Percentiles rank a stretch among this genome's conserved stretches.
phyloP scores from a whole-genome alignment of 2,113 vertebrate genomes.

The Urocynchramus pylzowi region DNA sequence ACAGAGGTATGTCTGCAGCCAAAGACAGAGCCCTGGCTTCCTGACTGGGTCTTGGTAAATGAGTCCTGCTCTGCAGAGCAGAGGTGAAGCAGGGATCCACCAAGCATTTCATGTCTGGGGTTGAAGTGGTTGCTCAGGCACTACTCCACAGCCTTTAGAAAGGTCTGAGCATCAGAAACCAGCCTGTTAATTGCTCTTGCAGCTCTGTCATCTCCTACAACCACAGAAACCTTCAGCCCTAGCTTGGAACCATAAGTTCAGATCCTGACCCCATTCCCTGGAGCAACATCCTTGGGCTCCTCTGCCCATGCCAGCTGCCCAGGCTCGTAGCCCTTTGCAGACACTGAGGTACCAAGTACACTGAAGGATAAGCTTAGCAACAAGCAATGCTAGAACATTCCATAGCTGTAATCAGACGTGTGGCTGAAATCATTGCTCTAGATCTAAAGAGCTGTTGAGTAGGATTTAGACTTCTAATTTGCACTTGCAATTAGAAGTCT shows the following conservation, averaged over 20 bases:
- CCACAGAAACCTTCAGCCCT: not conserved
- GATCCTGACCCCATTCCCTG: not conserved
- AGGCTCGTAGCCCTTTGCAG: not conserved
- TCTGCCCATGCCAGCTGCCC: not conserved
- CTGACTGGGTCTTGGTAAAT: not conserved
- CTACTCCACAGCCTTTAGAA: not conserved
- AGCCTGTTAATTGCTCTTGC: not conserved
- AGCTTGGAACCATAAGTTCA: not conserved
- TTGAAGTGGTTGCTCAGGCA: not conserved
- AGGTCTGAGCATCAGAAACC: not conserved
- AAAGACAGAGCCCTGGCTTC: not conserved
- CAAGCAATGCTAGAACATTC: not conserved
- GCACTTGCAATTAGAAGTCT: not conserved
- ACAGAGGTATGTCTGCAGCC: rapidly evolving
- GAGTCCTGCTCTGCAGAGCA: not conserved
- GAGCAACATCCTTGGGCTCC: not conserved
- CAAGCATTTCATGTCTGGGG: not conserved
- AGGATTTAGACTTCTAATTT: conserved; percentile 12
- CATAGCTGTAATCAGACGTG: not conserved
- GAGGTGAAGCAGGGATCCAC: not conserved
- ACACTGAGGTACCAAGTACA: rapidly evolving
- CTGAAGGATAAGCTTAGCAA: not conserved
- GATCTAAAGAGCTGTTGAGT: not conserved
- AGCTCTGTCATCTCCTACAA: not conserved
- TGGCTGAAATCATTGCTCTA: not conserved